A percentile compares a stretch with the other conserved stretches of the same genome.
Evolutionary conservation across 2,113 vertebrate genomes (phyloP).

Genomic region (Passer montanus): DNA sequence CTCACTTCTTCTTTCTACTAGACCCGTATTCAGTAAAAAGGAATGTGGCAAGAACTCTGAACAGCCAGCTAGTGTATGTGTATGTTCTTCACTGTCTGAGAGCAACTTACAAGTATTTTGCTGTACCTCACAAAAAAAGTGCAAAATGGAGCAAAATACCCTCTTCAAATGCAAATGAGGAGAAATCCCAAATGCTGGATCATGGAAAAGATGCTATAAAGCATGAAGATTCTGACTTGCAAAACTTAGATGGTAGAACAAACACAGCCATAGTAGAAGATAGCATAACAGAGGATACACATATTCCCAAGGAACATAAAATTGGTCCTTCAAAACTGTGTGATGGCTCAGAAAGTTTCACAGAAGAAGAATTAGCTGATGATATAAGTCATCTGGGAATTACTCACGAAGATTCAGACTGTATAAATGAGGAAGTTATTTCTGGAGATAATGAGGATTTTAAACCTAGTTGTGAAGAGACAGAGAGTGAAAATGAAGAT

Average conservation of each 20-base stretch:
- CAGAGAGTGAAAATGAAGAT: constrained; percentile 65
- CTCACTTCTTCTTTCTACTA: constrained; percentile 55
- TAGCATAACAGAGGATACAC: neutral
- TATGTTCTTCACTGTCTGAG: constrained; percentile 93
- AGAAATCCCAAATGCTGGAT: neutral
- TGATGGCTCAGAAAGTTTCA: constrained; percentile 41
- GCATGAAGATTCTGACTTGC: neutral
- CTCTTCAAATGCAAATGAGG: neutral
- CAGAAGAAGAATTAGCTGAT: constrained; percentile 43
- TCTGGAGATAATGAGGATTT: constrained; percentile 62
- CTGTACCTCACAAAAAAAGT: constrained; percentile 76
- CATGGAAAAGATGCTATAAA: constrained; percentile 24
- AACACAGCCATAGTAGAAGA: neutral
- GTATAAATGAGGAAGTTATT: constrained; percentile 76
- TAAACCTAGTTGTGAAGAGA: constrained; percentile 63
- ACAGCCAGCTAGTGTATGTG: constrained; percentile 89
- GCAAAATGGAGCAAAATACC: constrained; percentile 56
- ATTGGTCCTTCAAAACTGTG: neutral
- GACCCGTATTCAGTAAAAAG: constrained; percentile 92
- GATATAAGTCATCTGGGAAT: neutral
- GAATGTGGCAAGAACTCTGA: constrained; percentile 90
- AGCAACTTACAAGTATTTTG: constrained; percentile 94
- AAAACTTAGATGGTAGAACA: neutral
- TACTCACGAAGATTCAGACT: constrained; percentile 74
- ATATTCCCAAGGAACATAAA: neutral